Percentiles rank a stretch among this genome's conserved stretches.
Conservation (phyloP, 2,113 vertebrate genomes). For the Telmatochromis sp. region DNA sequence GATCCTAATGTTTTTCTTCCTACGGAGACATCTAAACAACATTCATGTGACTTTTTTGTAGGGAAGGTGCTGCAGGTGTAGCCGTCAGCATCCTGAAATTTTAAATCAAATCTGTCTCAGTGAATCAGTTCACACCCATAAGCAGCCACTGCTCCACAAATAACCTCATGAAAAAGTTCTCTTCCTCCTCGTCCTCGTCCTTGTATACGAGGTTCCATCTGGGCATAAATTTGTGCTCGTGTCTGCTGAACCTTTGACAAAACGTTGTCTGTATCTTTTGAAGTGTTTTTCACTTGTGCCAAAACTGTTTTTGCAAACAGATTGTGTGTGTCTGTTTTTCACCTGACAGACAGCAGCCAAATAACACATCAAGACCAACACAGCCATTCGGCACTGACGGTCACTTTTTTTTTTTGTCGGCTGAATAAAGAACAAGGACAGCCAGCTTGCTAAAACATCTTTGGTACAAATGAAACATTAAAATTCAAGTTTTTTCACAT, state of each 20-base stretch:
- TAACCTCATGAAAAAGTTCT: fast-evolving
- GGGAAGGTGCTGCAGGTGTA: neutral
- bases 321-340: neutral
- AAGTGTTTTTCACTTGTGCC: fast-evolving
- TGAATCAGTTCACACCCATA: fast-evolving
- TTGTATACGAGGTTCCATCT: fast-evolving
- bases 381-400: neutral
- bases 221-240: neutral
- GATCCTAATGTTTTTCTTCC: neutral
- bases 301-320: neutral
- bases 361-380: neutral
- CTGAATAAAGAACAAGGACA: neutral
- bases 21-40: fast-evolving
- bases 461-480: neutral
- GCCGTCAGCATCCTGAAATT: neutral
- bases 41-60: neutral
- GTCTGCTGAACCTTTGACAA: neutral
- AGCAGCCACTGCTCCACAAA: neutral
- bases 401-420: neutral
- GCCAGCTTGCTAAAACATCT: neutral
- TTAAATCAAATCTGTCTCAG: neutral
- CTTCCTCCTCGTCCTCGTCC: neutral
- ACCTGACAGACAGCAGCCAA: neutral
- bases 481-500: neutral
- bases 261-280: neutral